These are phyloP conservation scores for Meloidogyne hapla DNA, from an alignment of 1,140 invertebrate genomes.

Conservation along the genomic window DNA sequence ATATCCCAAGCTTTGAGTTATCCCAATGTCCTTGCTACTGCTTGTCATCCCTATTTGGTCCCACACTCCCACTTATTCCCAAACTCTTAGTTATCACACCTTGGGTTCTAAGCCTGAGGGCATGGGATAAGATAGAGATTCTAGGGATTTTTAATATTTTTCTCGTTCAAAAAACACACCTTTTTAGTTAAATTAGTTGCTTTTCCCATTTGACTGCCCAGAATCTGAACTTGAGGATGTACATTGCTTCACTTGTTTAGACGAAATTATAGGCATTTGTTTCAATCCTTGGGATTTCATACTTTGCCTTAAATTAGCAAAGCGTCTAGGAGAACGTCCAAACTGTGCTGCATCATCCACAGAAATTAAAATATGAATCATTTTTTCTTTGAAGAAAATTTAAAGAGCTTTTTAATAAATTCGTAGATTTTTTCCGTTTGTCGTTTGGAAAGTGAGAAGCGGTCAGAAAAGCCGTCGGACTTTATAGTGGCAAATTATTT, in stretches of 20 bases:
- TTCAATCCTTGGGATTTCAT: not conserved
- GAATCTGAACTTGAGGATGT: too few relatives aligned
- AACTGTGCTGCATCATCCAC: slow-evolving; percentile 14
- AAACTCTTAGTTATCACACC: not conserved
- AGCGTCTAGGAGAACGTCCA: slow-evolving; percentile 9
- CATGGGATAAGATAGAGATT: not conserved
- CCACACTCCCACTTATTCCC: too few relatives aligned
- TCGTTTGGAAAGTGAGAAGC: not conserved
- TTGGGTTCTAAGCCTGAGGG: not conserved
- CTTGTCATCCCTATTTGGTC: not conserved
- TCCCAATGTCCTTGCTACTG: not conserved
- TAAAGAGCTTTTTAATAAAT: not conserved
- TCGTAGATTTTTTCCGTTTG: not conserved
- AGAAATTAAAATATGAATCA: slow-evolving; percentile 28
- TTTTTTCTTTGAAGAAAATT: not conserved
- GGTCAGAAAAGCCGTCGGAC: not conserved
- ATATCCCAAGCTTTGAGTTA: too few relatives aligned
- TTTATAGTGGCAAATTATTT: not conserved
- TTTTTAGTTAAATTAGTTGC: not conserved
- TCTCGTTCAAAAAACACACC: too few relatives aligned
- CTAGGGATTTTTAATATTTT: too few relatives aligned
- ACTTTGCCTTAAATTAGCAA: not conserved
- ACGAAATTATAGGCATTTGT: not conserved
- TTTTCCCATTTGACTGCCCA: not conserved
- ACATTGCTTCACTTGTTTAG: not conserved